Evolutionary conservation across 2,888 invertebrate species (phyloP).

Genomic region (Eupithecia inturbata): DNA sequence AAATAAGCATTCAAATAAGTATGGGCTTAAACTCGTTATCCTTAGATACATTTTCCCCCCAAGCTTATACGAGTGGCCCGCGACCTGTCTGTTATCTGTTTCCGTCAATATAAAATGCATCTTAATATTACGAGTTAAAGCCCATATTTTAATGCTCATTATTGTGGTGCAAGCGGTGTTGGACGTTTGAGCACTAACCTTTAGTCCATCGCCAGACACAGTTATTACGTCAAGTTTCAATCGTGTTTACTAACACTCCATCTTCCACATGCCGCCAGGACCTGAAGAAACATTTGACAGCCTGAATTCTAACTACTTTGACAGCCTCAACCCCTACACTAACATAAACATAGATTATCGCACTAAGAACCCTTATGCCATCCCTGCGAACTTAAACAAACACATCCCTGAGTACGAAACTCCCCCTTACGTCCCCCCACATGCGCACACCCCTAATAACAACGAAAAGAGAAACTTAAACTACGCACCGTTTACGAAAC

Average conservation of each 20-base stretch:
- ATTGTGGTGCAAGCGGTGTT: too few relatives aligned
- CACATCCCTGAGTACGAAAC: conserved; percentile 74
- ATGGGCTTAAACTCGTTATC: too few relatives aligned
- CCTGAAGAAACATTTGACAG: conserved; percentile 75
- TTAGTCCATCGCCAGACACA: background rate
- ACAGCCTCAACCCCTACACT: conserved; percentile 74
- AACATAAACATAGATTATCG: conserved; percentile 66
- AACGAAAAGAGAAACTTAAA: conserved; percentile 60
- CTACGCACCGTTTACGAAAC: conserved; percentile 59
- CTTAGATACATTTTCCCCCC: too few relatives aligned
- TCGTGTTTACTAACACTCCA: conserved; percentile 46
- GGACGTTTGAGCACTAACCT: background rate
- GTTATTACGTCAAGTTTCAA: background rate
- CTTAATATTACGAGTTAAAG: too few relatives aligned
- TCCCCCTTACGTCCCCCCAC: conserved; percentile 75
- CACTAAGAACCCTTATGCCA: conserved; percentile 80
- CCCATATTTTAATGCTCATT: too few relatives aligned
- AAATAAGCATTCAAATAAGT: too few relatives aligned
- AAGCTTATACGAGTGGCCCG: too few relatives aligned
- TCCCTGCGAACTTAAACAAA: conserved; percentile 79
- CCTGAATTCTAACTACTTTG: conserved; percentile 74
- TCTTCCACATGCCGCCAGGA: conserved; percentile 71
- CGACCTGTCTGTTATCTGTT: too few relatives aligned
- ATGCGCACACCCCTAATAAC: conserved; percentile 61
- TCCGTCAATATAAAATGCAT: too few relatives aligned